Evolutionary conservation across 2,888 invertebrate genomes (phyloP), one percentile per base, ranked within the genome.

Genomic region (Mechanitis mazaeus): DNA sequence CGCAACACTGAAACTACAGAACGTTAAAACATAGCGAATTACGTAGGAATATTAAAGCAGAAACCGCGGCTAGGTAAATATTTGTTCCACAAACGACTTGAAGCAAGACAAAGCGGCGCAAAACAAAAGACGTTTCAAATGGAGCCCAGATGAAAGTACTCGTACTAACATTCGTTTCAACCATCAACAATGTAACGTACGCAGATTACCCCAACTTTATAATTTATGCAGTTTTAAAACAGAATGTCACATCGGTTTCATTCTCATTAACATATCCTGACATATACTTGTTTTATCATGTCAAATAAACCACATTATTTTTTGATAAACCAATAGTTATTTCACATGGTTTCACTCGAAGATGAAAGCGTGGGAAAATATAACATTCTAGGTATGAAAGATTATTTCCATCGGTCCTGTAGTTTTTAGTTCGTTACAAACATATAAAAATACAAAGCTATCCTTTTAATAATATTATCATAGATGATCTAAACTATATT

Each of bases 71-170:
- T 74, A 75, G 75, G 76, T 75, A 85, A 85, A 87, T 78, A 84
- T 86, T 84, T 81, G 75, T 73, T 76, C 74, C 77, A 75, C 78
- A 81, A 80, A 78, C 81, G 75, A 70, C 74, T 70, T 64, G 71
- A 69, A 75, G 75, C 78, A 75, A 81, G 75, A 84, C 83, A 82
- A 82, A 80, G 81, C 76, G 74, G 76, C 74, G 81, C 77, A 79
- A 77, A 82, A 85, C 84, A 84, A 85, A 85, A 84, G 84, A 76
- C 76, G 77, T 38, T 47, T 73, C 73, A 72, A 82, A 84, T 80
- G 77, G 78, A 77, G 73, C 69, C 70, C 74, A 77, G 75, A 75
- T 42, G 42, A 11, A 69, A 72, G 73, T 66, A 72, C 67, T 67
- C 68, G 50, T 31, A 11, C 42, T 42, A 50, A 50, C 50, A 31